Percentiles rank a stretch among this genome's conserved stretches.
Conservation (phyloP, 2,797 vertebrate genomes). For the Psittacula derbiana region DNA sequence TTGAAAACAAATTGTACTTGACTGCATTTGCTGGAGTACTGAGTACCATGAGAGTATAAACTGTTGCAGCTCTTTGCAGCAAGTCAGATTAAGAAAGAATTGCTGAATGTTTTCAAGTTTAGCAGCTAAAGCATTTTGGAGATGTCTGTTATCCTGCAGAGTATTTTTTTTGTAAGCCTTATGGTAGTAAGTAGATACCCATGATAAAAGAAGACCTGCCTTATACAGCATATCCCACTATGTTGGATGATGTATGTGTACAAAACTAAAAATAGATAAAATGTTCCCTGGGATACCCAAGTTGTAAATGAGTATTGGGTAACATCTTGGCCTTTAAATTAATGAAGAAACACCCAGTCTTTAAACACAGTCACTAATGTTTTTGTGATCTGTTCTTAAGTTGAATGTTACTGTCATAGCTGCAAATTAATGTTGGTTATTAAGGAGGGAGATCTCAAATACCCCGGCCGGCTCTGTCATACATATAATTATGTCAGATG, state of each 20-base stretch:
- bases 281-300: background rate
- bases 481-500: slow-evolving; percentile 10
- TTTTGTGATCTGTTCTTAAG: background rate
- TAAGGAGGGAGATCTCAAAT: slow-evolving; percentile 5
- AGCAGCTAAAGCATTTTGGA: background rate
- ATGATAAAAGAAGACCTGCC: background rate
- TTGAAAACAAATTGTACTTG: slow-evolving; percentile 26
- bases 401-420: background rate
- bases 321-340: background rate
- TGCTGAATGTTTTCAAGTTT: background rate
- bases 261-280: background rate
- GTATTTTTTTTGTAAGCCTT: background rate
- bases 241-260: background rate
- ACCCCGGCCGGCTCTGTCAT: background rate
- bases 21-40: background rate
- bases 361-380: background rate
- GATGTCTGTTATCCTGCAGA: background rate
- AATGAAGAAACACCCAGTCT: background rate
- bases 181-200: background rate
- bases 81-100: background rate
- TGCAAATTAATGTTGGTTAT: slow-evolving; percentile 22
- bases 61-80: background rate
- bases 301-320: background rate
- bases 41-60: background rate
- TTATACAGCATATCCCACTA: fast-evolving